Conservation (phyloP, 2,888 invertebrate genomes). For the Charanyca ferruginea region DNA sequence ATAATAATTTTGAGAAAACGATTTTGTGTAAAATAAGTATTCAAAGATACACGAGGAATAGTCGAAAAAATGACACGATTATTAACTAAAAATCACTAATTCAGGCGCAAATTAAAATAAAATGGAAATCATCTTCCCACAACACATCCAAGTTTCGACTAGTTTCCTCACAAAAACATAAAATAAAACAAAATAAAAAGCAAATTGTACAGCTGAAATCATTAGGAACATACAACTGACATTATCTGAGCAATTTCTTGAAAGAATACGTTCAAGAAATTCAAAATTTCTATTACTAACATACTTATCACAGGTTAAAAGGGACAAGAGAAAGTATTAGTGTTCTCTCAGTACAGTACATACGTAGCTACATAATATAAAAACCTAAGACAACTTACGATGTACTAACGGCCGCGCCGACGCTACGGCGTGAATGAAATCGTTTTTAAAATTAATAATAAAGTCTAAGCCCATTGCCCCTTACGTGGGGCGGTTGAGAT, state of each 20-base stretch:
- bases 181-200: slow-evolving; percentile 74
- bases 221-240: slow-evolving; percentile 88
- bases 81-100: slow-evolving; percentile 77
- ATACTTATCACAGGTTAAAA: slow-evolving; percentile 91
- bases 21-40: slow-evolving; percentile 59
- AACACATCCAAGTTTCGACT: slow-evolving; percentile 78
- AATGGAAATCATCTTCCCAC: slow-evolving; percentile 68
- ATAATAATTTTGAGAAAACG: slow-evolving; percentile 50
- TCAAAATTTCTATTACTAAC: slow-evolving; percentile 85
- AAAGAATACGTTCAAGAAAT: slow-evolving; percentile 85
- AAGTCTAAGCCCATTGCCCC: slow-evolving; percentile 87
- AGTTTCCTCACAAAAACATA: slow-evolving; percentile 80
- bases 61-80: slow-evolving; percentile 69
- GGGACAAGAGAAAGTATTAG: slow-evolving; percentile 91
- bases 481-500: slow-evolving; percentile 86
- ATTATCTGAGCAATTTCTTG: slow-evolving; percentile 86
- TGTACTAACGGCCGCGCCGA: slow-evolving; percentile 77
- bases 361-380: slow-evolving; percentile 78
- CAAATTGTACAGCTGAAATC: slow-evolving; percentile 84
- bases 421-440: slow-evolving; percentile 70
- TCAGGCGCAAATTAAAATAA: slow-evolving; percentile 80
- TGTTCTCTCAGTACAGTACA: slow-evolving; percentile 88
- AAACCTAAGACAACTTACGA: slow-evolving; percentile 88
- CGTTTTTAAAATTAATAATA: slow-evolving; percentile 76
- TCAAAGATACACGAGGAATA: slow-evolving; percentile 70